Conservation (phyloP, 2,888 invertebrate genomes). For the Epirrita christyi region DNA sequence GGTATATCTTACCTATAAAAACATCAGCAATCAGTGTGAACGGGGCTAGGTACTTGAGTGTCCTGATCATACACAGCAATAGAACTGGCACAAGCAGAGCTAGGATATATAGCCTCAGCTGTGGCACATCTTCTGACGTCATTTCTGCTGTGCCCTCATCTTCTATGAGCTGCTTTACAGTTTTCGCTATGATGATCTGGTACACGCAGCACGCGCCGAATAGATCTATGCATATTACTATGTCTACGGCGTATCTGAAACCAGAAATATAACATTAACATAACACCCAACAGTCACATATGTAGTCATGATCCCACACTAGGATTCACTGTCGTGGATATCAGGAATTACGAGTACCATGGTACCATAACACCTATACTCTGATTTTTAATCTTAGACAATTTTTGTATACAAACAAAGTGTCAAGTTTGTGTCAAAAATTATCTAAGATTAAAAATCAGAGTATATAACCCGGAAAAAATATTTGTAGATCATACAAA, state of each 20-base stretch:
- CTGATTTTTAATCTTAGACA: too few species aligned
- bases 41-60: conserved; percentile 73
- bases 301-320: too few species aligned
- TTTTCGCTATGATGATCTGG: conserved; percentile 76
- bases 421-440: too few species aligned
- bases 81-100: conserved; percentile 64
- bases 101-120: conserved; percentile 65
- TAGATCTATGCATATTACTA: conserved; percentile 69
- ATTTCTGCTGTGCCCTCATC: conserved; percentile 46
- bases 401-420: too few species aligned
- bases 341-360: too few species aligned
- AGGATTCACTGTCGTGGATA: too few species aligned
- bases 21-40: conserved; percentile 71
- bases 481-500: too few species aligned
- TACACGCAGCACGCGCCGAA: conserved; percentile 78
- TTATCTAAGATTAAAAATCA: too few species aligned
- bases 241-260: conserved; percentile 61
- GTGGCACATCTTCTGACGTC: conserved; percentile 44
- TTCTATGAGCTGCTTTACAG: conserved; percentile 65
- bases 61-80: conserved; percentile 75
- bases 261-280: too few species aligned
- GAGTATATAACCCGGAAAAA: too few species aligned
- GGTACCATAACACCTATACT: too few species aligned
- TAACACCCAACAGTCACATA: too few species aligned
- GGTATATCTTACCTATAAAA: conserved; percentile 72